These are phyloP conservation scores for Eulemur rufifrons DNA, from an alignment of 2,113 vertebrate genomes.

Conservation along the genomic window DNA sequence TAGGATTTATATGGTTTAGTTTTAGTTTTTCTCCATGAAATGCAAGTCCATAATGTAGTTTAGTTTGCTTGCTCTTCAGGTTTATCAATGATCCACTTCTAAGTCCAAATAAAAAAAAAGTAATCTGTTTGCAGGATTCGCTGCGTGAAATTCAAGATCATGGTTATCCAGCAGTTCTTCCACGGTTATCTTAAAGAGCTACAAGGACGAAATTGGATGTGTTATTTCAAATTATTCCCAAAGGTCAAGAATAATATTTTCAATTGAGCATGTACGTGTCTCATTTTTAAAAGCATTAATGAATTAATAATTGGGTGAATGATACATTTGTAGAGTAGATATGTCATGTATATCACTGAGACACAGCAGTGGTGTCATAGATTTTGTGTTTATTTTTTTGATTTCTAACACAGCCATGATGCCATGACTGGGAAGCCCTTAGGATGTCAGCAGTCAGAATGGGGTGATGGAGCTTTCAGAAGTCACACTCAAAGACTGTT, in stretches of 20 bases:
- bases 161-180: background rate
- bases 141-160: background rate
- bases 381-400: background rate
- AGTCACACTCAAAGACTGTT: background rate
- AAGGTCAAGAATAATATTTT: conserved; percentile 7
- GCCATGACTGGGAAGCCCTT: background rate
- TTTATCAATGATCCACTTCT: background rate
- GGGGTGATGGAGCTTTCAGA: background rate
- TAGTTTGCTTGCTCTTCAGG: background rate
- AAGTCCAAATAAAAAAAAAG: background rate
- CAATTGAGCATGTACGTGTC: background rate
- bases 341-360: background rate
- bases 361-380: background rate
- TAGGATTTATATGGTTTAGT: background rate
- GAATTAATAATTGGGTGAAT: background rate
- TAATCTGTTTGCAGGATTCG: background rate
- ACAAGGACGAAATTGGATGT: background rate
- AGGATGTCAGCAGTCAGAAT: too few relatives aligned
- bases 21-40: conserved; percentile 26
- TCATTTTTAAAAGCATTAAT: background rate
- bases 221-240: background rate
- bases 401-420: background rate
- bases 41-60: background rate
- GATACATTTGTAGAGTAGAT: background rate
- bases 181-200: background rate